These are phyloP conservation scores for Benitochromis conjunctus DNA, from an alignment of 2,113 vertebrate species.

Conservation along the genomic window DNA sequence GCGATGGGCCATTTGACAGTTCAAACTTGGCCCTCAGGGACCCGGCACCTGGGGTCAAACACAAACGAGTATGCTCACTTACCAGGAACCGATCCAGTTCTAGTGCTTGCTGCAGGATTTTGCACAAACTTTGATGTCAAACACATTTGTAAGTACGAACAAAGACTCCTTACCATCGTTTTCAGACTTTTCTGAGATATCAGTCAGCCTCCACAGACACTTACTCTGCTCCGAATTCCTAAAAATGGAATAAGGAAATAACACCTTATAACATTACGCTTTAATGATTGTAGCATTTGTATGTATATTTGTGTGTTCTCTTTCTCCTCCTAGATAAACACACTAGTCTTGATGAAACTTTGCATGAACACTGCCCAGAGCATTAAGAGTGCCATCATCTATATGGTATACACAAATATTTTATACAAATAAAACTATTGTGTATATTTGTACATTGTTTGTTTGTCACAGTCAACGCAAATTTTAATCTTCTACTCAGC, in stretches of 20 bases:
- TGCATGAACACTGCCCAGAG: background rate
- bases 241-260: background rate
- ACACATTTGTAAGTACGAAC: background rate
- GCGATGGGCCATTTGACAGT: conserved; percentile 87
- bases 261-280: background rate
- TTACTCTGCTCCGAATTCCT: conserved; percentile 97
- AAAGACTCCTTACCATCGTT: conserved; percentile 83
- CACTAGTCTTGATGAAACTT: background rate
- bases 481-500: background rate
- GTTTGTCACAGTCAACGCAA: background rate
- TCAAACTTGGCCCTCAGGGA: conserved; percentile 96
- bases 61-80: background rate
- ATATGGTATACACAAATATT: background rate
- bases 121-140: background rate
- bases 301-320: background rate
- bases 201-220: conserved; percentile 90
- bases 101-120: background rate
- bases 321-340: background rate
- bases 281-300: background rate
- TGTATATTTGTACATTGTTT: background rate
- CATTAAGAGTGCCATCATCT: background rate
- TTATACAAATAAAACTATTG: background rate
- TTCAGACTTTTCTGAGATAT: conserved; percentile 94
- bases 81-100: background rate
- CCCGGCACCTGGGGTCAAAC: conserved; percentile 80